Evolutionary conservation across 2,888 invertebrate species (phyloP), one percentile per base, ranked within the genome.

Genomic region (Drosophila neonasuta): DNA sequence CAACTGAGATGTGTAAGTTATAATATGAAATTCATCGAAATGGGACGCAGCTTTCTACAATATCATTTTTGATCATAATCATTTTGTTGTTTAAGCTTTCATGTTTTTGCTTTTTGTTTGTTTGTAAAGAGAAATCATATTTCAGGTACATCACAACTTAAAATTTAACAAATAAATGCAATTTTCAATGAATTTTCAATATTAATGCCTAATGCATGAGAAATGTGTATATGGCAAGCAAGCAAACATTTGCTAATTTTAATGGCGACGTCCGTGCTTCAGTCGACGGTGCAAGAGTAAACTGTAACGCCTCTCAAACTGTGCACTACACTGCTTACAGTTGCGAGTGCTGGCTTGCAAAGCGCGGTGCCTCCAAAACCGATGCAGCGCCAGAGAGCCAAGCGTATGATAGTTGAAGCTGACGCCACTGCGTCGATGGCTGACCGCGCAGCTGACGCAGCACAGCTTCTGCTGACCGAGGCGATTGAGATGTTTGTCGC

Each of bases 371-470:
- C 91, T 90, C 93, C 93, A 93, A 24, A 91, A 75, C 11, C 89
- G 89, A 87, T 93, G 93, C 60, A 93, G 80, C 1, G 91, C 86
- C 61, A 93, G 82, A 0, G 92, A 92, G 45, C 90, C 90, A 36
- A 88, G 90, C 3, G 91, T 92, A 68, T 92, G 92, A 74, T 92
- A 92, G 5, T 91, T 91, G 44, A 91, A 90, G 41, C 88, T 90
- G 8, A 90, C 79, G 20, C 80, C 55, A 5, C 89, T 74, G 44
- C 76, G 81, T 15, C 74, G 78, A 3, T 48, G 49, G 6, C 48
- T 62, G 9, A 64, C 86, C 10, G 68, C 82, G 71, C 80, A 90
- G 71, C 69, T 89, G 88, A 72, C 72, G 68, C 91, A 91, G 54
- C 87, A 88, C 13, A 90, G 82, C 56, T 90, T 89, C 15, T 89